Base-by-base conservation (phyloP, 2,113 vertebrate genomes). In the Semnornis frantzii region DNA sequence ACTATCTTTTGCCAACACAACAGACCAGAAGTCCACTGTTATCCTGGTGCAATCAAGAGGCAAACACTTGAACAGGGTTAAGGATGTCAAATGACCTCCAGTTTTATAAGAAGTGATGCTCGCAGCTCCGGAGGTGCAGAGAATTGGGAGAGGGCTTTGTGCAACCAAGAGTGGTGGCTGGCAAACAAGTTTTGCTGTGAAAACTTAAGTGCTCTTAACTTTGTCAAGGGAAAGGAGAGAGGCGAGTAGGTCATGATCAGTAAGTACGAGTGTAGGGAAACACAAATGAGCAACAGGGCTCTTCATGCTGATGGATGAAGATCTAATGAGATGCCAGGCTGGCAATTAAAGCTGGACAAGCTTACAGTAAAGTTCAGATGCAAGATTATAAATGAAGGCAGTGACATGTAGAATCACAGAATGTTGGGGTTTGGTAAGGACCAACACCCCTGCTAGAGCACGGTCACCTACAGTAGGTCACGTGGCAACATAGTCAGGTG, bases 1-100 rank as follows among this genome's bases (percentile, higher is more conserved):
- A 57, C 20, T 60, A 12, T 52, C 50, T 52, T 52, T 21, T 42
- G 71, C 3, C 1, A 66, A 15, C 21, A 8, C n/a, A 57, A 5
- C 1, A 0, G 13, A 8, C n/a, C 59, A 55, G 55, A 52, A 30
- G 34, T 18, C 54, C 3, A 0, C 65, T 3, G 0, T 59, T 63
- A 24, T 12, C 37, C 28, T 13, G 14, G 2, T 23, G 0, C 30
- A 15, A 39, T 37, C 58, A 24, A 12, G 20, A 15, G 54, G 34
- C 25, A 50, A 79, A 20, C 50, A 66, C 55, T 3, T 25, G 28
- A 66, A 78, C 52, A 46, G 27, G 34, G 25, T 5, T 71, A 18
- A 28, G 59, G 54, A 58, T n/a, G 39, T 33, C 50, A 44, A 1
- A 15, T 33, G 15, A 3, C 12, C 30, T 74, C 7, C n/a, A 21